These are phyloP conservation scores for Paedocypris micromegethes DNA, from an alignment of 2,797 vertebrate species.

Conservation along the genomic window DNA sequence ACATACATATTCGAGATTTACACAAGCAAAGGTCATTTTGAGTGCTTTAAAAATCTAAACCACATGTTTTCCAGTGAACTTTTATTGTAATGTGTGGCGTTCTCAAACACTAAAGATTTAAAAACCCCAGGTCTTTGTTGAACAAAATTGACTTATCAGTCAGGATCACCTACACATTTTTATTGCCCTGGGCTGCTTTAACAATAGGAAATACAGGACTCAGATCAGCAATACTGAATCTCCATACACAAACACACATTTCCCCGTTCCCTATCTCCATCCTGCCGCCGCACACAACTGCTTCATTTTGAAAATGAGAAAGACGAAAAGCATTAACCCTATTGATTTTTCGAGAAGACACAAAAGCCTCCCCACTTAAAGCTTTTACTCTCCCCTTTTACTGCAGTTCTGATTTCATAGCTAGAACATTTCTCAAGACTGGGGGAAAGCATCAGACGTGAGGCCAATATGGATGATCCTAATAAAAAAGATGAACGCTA, in stretches of 20 bases:
- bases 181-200: slow-evolving; percentile 28
- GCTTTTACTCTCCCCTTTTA: slow-evolving; percentile 18
- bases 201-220: slow-evolving; percentile 38
- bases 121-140: too few relatives aligned
- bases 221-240: slow-evolving; percentile 22
- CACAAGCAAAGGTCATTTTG: too few relatives aligned
- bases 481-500: too few relatives aligned
- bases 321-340: slow-evolving; percentile 42
- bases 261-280: slow-evolving; percentile 17
- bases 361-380: slow-evolving; percentile 30
- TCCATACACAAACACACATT: slow-evolving; percentile 17
- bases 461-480: background rate
- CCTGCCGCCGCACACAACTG: slow-evolving; percentile 13
- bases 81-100: too few relatives aligned
- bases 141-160: background rate
- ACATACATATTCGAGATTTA: too few relatives aligned
- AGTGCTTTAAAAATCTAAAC: too few relatives aligned
- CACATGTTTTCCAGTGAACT: too few relatives aligned
- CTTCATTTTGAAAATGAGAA: slow-evolving; percentile 40
- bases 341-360: slow-evolving; percentile 45
- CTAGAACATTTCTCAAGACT: background rate
- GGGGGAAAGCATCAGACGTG: background rate
- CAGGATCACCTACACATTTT: slow-evolving; percentile 5
- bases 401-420: slow-evolving; percentile 8
- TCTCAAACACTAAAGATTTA: too few relatives aligned